phyloP scores from a whole-genome alignment of 2,888 invertebrate species.

The Polyommatus icarus region DNA sequence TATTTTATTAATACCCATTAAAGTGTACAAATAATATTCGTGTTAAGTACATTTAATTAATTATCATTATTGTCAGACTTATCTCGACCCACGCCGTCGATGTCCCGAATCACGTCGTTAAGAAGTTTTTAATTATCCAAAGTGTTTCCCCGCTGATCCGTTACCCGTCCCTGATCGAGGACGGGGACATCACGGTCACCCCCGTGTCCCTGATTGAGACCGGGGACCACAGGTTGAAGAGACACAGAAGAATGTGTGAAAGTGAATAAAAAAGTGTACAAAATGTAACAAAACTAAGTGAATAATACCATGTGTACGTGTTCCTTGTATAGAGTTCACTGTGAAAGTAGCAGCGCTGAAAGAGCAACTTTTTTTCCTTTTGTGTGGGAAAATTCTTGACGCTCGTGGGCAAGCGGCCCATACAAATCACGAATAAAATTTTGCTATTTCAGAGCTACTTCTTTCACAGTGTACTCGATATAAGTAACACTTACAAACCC shows the following conservation, averaged over 20 bases:
- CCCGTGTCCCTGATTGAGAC: not conserved
- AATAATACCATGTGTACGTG: too few relatives aligned
- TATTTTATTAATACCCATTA: too few relatives aligned
- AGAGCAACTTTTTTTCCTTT: too few relatives aligned
- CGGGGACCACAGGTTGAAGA: not conserved
- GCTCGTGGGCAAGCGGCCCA: too few relatives aligned
- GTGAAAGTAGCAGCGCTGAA: too few relatives aligned
- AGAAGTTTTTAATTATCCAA: slow-evolving; percentile 27
- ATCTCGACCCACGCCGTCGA: not conserved
- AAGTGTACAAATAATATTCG: not conserved
- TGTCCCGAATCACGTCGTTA: not conserved
- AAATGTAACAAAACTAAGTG: too few relatives aligned
- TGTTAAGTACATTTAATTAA: not conserved
- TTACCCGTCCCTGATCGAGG: not conserved
- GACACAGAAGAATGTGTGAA: not conserved
- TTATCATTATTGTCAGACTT: not conserved
- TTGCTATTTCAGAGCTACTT: too few relatives aligned
- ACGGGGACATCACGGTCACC: not conserved
- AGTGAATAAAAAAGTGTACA: not conserved
- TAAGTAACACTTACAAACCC: too few relatives aligned
- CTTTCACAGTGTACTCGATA: too few relatives aligned
- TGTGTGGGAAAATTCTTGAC: too few relatives aligned
- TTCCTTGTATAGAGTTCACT: too few relatives aligned
- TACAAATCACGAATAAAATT: too few relatives aligned
- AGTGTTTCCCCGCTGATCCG: not conserved